Evolutionary conservation across 2,797 vertebrate species (phyloP), one percentile per base, ranked within the genome.

Genomic region (Heterohyrax brucei): DNA sequence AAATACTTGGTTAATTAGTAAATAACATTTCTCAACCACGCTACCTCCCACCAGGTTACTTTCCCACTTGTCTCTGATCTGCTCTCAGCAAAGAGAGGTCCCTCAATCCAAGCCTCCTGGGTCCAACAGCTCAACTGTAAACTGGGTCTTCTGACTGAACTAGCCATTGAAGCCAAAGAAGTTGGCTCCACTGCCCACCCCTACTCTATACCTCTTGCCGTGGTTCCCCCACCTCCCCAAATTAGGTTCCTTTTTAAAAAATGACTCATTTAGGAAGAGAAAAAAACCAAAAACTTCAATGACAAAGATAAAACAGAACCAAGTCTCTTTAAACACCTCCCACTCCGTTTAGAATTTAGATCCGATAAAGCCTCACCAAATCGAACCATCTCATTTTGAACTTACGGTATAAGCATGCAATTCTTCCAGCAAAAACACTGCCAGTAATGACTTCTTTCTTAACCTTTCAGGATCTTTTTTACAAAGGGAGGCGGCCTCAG

Each of bases 251-350:
- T 97, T 97, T 96, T 93, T 76, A 46, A 89, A 89, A 96, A 92
- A 86, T 97, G 95, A 98, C 95, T 98, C 97, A 98, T 97, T 97
- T 97, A 97, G 91, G 96, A 96, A 97, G 87, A 96, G 68, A 82
- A 87, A 94, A 96, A 98, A 95, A 73, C 96, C 91, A 77, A 95
- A 89, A 95, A 95, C 89, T 97, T 97, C 97, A 97, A 95, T 97
- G 78, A 78, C 95, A 87, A 95, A 97, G 97, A 97, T 93, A 94
- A 98, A 97, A 96, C 93, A 73, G 87, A 89, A 87, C 84, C 75
- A 5, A 83, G 76, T 14, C 76, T 94, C 95, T 96, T 93, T 86
- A 85, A 95, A 97, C 81, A 95, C 89, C 95, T 91, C 94, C 96
- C 70, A 96, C 95, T 80, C 88, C 39, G 22, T 2, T 61, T 2